Percentiles rank a stretch among this genome's conserved stretches.
phyloP scores from a whole-genome alignment of 2,113 vertebrate species.

The cat (Felis catus) region DNA sequence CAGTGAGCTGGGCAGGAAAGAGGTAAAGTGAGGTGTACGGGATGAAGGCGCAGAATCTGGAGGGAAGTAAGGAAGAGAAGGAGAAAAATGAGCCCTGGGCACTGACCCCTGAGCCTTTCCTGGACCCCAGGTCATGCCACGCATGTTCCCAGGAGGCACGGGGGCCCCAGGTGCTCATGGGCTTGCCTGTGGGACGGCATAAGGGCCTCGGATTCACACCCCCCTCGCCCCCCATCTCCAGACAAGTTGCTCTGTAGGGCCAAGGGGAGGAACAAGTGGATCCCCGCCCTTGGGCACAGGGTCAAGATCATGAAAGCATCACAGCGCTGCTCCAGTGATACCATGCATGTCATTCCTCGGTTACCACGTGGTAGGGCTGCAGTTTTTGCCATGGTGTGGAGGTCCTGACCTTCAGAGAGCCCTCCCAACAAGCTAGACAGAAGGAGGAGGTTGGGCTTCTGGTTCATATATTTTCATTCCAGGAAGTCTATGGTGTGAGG shows the following conservation, averaged over 20 bases:
- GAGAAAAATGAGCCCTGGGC: neutral
- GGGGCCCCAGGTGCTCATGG: fast-evolving
- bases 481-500: neutral
- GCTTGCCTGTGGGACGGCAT: neutral
- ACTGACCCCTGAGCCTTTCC: neutral
- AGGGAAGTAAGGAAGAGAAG: neutral
- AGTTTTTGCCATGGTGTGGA: neutral
- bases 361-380: neutral
- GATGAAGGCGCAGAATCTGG: neutral
- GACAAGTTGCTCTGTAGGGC: neutral
- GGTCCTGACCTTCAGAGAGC: neutral
- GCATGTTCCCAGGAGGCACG: neutral
- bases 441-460: neutral
- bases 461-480: neutral
- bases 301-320: neutral
- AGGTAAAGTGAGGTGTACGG: neutral
- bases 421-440: neutral
- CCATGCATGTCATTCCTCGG: neutral
- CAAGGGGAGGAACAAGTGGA: neutral
- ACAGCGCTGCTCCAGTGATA: neutral
- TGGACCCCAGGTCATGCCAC: neutral
- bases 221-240: neutral
- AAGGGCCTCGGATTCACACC: neutral
- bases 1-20: fast-evolving
- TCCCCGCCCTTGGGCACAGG: neutral